Evolutionary conservation across 2,797 vertebrate genomes (phyloP), one percentile per base, ranked within the genome.

Genomic region (Phyllotis vaccarum): DNA sequence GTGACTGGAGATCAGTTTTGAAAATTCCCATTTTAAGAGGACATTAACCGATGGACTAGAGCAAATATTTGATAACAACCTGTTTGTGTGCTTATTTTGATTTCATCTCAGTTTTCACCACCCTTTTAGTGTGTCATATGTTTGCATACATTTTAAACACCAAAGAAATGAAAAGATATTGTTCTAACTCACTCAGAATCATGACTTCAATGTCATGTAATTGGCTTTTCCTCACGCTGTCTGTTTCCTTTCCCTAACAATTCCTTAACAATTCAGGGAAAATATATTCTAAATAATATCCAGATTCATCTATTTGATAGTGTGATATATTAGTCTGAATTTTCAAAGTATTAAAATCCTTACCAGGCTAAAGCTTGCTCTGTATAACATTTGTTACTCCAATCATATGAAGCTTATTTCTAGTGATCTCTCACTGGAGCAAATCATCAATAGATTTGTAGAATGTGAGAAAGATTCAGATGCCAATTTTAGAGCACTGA

Each of bases 201-300:
- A n/a, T 49, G 27, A 85, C 19, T 49, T 72, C 5, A 29, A 43
- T 54, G 43, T 40, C 17, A 16, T 64, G 2, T 14, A 72, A 17
- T 31, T 24, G 7, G 10, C 34, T 56, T 2, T 88, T 29, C 22
- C 31, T 89, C 22, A 70, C 24, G n/a, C 22, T 52, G 11, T 40
- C 37, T n/a, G 86, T 90, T 74, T 43, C 52, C 31, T 24, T 94
- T 40, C 4, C n/a, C 17, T 43, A 76, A 80, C 79, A 89, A 89
- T 86, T 80, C 5, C 1, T 87, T 80, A 86, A 43, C 24, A 81
- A 88, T 11, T 27, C 31, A 62, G 82, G 74, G 7, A 76, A 72
- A 86, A 74, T 78, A 37, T 85, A 83, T 85, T 72, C 21, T 27
- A 96, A 80, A 83, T 72, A 83, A 89, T 76, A 16, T 92, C 90